Evolutionary conservation across 2,797 vertebrate species (phyloP).

Genomic region (Halcyon leucocephala): DNA sequence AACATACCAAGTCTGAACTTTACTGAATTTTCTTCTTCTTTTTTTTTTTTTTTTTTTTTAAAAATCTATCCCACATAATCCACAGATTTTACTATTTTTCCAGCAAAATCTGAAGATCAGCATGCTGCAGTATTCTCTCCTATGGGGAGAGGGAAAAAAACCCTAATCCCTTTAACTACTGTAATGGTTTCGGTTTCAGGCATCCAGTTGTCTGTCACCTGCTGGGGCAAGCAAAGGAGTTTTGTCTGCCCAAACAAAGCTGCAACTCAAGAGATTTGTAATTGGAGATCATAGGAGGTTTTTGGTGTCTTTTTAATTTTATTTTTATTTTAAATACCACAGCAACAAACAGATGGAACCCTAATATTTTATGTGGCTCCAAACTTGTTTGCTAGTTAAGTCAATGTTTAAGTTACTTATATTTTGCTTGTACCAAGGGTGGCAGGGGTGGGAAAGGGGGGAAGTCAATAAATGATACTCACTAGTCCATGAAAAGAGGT

Average conservation of each 20-base stretch:
- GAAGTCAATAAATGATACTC: background rate
- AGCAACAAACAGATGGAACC: background rate
- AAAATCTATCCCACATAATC: background rate
- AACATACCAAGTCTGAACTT: background rate
- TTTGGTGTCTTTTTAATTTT: background rate
- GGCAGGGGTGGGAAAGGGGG: accelerated
- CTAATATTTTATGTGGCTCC: background rate
- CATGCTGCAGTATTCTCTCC: background rate
- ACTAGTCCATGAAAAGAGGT: background rate
- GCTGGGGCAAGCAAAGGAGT: background rate
- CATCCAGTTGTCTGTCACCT: background rate
- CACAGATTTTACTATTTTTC: background rate
- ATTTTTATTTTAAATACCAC: background rate
- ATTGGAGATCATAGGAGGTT: background rate
- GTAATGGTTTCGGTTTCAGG: background rate
- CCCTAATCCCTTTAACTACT: background rate
- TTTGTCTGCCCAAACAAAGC: background rate
- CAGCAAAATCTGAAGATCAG: background rate
- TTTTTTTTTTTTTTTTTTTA: background rate
- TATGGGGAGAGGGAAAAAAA: accelerated
- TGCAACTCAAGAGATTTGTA: background rate
- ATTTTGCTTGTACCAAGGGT: background rate
- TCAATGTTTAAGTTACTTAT: background rate
- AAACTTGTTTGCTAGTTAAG: background rate
- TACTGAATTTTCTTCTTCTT: background rate